Evolutionary conservation across 2,797 vertebrate genomes (phyloP).

Genomic region (Moxostoma hubbsi): DNA sequence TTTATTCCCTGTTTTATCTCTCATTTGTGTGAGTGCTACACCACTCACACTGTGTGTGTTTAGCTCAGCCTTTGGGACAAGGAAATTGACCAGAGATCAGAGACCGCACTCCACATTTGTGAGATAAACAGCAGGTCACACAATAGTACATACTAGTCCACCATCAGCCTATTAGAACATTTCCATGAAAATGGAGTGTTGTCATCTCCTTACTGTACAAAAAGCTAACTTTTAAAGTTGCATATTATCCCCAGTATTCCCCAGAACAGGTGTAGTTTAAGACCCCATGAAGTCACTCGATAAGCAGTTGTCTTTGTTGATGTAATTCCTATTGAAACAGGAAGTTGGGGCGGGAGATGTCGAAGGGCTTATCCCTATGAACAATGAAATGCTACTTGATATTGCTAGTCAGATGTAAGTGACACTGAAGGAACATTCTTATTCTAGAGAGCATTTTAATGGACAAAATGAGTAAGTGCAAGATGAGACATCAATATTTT

Average conservation of each 20-base stretch:
- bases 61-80: background rate
- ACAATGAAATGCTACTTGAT: no score
- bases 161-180: conserved; percentile 16
- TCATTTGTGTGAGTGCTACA: conserved; percentile 32
- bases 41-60: conserved; percentile 8
- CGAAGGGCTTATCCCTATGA: no score
- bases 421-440: no score
- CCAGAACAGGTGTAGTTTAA: no score
- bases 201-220: background rate
- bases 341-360: no score
- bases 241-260: background rate
- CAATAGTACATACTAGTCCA: background rate
- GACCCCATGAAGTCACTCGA: no score
- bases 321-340: no score
- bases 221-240: background rate
- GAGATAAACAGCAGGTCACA: conserved; percentile 9
- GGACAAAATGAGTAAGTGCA: no score
- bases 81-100: conserved; percentile 10
- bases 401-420: no score
- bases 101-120: conserved; percentile 6
- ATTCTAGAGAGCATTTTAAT: no score
- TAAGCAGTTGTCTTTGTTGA: no score
- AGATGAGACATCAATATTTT: no score
- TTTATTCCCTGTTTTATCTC: conserved; percentile 30
- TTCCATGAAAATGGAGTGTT: background rate